Base-by-base conservation (phyloP, 2,797 vertebrate genomes). In the Tapera naevia region DNA sequence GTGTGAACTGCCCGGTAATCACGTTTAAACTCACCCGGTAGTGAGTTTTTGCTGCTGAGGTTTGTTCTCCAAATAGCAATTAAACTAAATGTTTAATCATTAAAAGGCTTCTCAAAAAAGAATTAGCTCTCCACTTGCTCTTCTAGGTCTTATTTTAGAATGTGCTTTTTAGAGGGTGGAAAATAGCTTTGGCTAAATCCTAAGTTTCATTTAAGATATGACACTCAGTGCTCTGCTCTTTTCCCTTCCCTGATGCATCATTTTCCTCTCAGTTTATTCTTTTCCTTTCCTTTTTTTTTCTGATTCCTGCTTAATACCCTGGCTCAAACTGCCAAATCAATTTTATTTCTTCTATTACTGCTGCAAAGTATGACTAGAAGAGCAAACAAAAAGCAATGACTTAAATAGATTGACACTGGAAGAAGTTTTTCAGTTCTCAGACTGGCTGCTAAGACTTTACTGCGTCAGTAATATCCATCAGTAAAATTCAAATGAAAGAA, bases 351-450 rank as follows among this genome's bases (percentile, higher is more conserved):
- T 81, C 56, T 84, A 17, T 92, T 90, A 79, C 71, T 94, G 39
- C 70, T 78, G 57, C 39, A 73, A 94, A 66, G 28, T 92, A 88
- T 74, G 54, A 74, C 60, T 93, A 85, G 83, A 84, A 91, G 27
- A 73, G 18, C n/a, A 94, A 95, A 93, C 35, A 86, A 66, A 91
- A 74, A 94, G 28, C 67, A 90, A n/a, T 73, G 15, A 54, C 66
- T 92, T 93, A 89, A 93, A 93, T 17, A 86, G 53, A 81, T 65
- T 92, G 75, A 80, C 73, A 89, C 14, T 69, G 60, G 46, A 84
- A 89, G 48, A 89, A 71, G 33, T 75, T 89, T 95, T 84, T 82
- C 57, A 62, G 62, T 35, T 14, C 41, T 89, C 58, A 41, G 54
- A 62, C 17, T 91, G 41, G 19, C 60, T 92, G 50, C 66, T 91